Evolutionary conservation across 2,113 vertebrate species (phyloP), one percentile per base, ranked within the genome.

Genomic region (Paradoxurus hermaphroditus): DNA sequence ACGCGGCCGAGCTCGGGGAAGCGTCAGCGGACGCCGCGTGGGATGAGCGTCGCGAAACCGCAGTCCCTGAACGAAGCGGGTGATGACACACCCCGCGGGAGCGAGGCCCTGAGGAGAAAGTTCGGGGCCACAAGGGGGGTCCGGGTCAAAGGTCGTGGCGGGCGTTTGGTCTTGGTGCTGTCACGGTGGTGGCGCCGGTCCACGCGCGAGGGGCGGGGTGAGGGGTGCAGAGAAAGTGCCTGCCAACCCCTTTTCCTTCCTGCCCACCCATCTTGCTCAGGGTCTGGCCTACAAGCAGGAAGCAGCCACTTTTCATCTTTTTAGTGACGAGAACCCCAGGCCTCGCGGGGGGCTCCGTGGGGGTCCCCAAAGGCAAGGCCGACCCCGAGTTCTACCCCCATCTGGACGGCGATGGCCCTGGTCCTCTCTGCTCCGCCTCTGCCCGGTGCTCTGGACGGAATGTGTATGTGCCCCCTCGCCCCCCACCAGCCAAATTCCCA

Each of bases 71-170:
- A 25, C 10, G 29, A 31, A 44, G 10, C n/a, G 27, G 39, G 12
- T 21, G 11, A n/a, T 93, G 12, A 29, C 9, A 83, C 4, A 27
- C 63, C 39, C 27, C 16, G 1, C 4, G 3, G 23, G 82, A n/a
- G 21, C 9, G 18, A 41, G 3, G 56, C 53, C 73, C 49, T 68
- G 7, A 78, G 84, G 53, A 65, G 56, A n/a, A 65, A 36, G 23
- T 13, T n/a, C n/a, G 23, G 29, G 51, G 65, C 53, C 0, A 2
- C 4, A 7, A 31, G 16, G 16, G 36, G 19, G 4, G n/a, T n/a
- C 46, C 0, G 8, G 39, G 21, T 59, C 16, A 13, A 34, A 59
- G 90, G 79, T 27, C 53, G 9, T 3, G 4, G 25, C 10, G 44
- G 49, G n/a, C 51, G 19, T 41, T 39, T 83, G 67, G 19, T 65